A percentile compares a stretch with the other conserved stretches of the same genome.
These are phyloP conservation scores for Drosophila novamexicana DNA, from an alignment of 1,140 invertebrate genomes.

Conservation along the genomic window DNA sequence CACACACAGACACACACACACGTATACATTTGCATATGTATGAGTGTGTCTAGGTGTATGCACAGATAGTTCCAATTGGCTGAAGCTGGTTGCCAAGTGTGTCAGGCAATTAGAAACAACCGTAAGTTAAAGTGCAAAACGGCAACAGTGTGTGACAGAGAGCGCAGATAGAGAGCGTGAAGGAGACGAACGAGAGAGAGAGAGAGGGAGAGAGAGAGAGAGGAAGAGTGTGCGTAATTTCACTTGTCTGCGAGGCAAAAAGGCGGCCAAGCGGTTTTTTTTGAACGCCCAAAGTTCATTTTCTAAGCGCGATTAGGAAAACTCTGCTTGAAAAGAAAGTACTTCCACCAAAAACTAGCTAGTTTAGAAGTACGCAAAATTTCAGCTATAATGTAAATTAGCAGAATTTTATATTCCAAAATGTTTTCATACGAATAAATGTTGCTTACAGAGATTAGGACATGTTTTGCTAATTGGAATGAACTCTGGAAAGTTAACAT, in stretches of 20 bases:
- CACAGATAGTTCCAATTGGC: conserved; percentile 55
- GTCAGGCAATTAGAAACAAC: conserved; percentile 70
- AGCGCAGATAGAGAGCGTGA: background rate
- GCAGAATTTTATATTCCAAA: too few relatives aligned
- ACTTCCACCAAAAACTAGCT: background rate
- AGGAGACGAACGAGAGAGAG: background rate
- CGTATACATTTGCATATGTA: background rate
- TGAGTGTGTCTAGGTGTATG: conserved; percentile 8
- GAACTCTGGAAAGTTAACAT: too few relatives aligned
- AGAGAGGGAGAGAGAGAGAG: conserved; percentile 12
- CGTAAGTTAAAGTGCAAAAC: conserved; percentile 60
- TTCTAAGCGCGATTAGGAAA: conserved; percentile 4
- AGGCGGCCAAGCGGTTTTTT: conserved; percentile 28
- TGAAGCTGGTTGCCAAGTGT: conserved; percentile 56
- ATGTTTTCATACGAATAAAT: too few relatives aligned
- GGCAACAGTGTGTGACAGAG: conserved; percentile 20
- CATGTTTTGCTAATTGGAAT: too few relatives aligned
- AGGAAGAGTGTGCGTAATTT: conserved; percentile 40
- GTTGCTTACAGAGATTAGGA: too few relatives aligned
- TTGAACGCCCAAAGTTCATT: conserved; percentile 18
- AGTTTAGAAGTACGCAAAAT: too few relatives aligned
- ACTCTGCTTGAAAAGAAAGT: background rate
- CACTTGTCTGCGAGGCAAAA: conserved; percentile 57
- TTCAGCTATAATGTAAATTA: too few relatives aligned
- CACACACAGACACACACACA: background rate